Evolutionary conservation across 2,113 vertebrate genomes (phyloP).

Genomic region (Hiodon alosoides): DNA sequence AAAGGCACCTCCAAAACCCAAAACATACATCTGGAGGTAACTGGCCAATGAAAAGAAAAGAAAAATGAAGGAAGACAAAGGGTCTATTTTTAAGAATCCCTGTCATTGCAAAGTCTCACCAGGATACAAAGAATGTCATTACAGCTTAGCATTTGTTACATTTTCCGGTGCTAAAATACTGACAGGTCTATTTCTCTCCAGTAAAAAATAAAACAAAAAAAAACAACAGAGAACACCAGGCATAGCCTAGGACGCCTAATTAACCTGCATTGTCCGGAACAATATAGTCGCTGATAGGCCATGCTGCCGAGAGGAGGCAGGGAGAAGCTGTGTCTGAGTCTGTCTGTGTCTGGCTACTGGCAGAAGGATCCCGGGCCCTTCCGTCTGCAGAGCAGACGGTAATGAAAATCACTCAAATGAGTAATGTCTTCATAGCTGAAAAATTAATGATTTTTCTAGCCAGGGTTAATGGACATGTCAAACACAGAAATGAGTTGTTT

Average conservation of each 20-base stretch:
- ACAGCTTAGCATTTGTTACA: conserved; percentile 65
- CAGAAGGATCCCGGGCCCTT: conserved; percentile 40
- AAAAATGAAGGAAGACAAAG: conserved; percentile 36
- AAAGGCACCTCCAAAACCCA: not conserved
- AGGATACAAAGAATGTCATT: conserved; percentile 63
- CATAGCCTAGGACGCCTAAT: conserved; percentile 66
- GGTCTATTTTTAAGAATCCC: conserved; percentile 51
- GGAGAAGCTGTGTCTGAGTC: conserved; percentile 21
- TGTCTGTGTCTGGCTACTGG: conserved; percentile 26
- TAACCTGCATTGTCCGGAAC: conserved; percentile 63
- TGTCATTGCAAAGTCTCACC: conserved; percentile 54
- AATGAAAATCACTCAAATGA: conserved; percentile 81
- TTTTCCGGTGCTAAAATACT: conserved; percentile 63
- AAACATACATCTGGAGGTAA: not conserved
- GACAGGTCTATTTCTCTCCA: conserved; percentile 68
- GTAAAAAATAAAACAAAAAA: conserved; percentile 16
- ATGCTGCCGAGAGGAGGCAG: conserved; percentile 43
- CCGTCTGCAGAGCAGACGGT: conserved; percentile 65
- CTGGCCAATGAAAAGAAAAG: conserved; percentile 42
- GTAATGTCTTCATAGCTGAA: conserved; percentile 84
- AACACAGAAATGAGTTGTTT: conserved; percentile 91
- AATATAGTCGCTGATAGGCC: conserved; percentile 66
- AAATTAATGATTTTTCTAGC: conserved; percentile 88
- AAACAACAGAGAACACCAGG: conserved; percentile 26
- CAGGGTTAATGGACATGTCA: conserved; percentile 93